Conservation (phyloP, 2,888 invertebrate genomes). For the Margaritifera margaritifera region DNA sequence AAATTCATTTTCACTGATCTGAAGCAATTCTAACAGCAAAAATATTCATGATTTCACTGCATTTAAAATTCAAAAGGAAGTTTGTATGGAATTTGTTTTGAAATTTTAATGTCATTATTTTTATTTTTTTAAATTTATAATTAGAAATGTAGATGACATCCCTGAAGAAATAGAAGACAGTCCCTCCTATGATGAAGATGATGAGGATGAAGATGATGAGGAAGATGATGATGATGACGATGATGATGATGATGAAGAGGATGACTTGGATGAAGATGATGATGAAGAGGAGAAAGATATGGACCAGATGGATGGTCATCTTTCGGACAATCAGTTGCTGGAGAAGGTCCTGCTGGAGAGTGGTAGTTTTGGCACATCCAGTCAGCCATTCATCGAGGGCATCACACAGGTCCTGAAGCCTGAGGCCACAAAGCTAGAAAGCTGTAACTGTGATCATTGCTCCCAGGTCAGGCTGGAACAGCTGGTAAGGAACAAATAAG, state of each 20-base stretch:
- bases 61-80: no score
- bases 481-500: constrained; percentile 34
- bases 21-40: no score
- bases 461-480: constrained; percentile 58
- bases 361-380: background rate
- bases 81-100: no score
- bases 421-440: constrained; percentile 30
- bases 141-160: constrained; percentile 51
- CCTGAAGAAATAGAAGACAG: constrained; percentile 55
- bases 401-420: background rate
- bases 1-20: no score
- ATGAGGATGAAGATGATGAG: constrained; percentile 47
- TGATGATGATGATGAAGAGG: constrained; percentile 56
- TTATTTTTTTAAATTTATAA: background rate
- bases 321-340: constrained; percentile 24
- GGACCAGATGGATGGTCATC: constrained; percentile 32
- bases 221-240: constrained; percentile 51
- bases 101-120: no score
- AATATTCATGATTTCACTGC: no score
- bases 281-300: constrained; percentile 38
- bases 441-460: constrained; percentile 67
- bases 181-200: constrained; percentile 43
- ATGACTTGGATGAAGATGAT: constrained; percentile 43
- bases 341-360: constrained; percentile 22
- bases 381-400: no score